Conservation (phyloP, 2,113 vertebrate genomes). For the Pampusana beccarii region DNA sequence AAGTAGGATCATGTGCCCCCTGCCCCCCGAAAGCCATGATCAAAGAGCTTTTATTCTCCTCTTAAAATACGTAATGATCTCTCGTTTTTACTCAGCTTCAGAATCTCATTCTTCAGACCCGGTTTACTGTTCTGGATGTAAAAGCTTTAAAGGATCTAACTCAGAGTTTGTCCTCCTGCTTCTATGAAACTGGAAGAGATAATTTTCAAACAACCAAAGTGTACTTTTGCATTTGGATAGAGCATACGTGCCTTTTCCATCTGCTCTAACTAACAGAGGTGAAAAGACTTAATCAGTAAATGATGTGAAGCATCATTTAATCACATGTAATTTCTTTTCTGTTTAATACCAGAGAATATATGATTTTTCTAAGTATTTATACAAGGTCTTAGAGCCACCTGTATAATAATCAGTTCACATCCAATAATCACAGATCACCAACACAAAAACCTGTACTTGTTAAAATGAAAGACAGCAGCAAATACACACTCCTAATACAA, state of each 20-base stretch:
- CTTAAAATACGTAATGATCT: neutral
- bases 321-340: neutral
- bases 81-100: neutral
- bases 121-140: neutral
- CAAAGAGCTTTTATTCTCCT: neutral
- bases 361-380: neutral
- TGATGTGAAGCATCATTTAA: neutral
- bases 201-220: neutral
- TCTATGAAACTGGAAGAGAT: neutral
- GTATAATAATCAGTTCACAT: neutral
- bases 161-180: neutral
- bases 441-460: neutral
- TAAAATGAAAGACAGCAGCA: neutral
- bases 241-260: neutral
- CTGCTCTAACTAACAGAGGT: neutral
- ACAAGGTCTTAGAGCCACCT: neutral
- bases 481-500: neutral
- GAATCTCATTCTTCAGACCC: neutral
- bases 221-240: neutral
- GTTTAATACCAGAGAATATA: neutral
- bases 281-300: neutral
- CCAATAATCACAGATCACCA: neutral
- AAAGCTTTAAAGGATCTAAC: neutral
- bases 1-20: neutral
- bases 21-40: neutral